Base-by-base conservation (phyloP, 2,888 invertebrate genomes). In the Ichneumon xanthorius region DNA sequence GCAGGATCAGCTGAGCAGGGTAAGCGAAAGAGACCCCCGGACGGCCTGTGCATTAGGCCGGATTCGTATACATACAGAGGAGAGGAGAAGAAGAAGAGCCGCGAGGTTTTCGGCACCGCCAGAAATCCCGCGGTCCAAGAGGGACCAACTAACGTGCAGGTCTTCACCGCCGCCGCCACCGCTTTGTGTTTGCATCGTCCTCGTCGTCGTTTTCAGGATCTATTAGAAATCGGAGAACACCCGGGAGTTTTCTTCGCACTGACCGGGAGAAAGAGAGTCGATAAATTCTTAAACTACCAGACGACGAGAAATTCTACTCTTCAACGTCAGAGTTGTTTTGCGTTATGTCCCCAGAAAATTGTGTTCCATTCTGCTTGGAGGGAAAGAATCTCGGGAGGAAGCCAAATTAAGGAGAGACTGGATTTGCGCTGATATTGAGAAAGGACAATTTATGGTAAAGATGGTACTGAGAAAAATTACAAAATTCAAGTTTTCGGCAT, bases 151-250 rank as follows among this genome's bases (percentile, higher is more conserved):
- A 67, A 67, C 67, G 50, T 40, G 11, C 50, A 76, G 76, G 50
- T 33, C 53, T 30, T 30, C 75, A n/a, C 22, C 37, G 50, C 65
- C 40, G 30, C 30, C 65, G 30, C 30, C 65, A 9, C 65, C 9
- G 40, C 40, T 19, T 67, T 67, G 63, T 63, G 48, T 14, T 72
- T n/a, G 53, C 73, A 37, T 81, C 67, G 58, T 78, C 16, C 16
- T 75, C 53, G 67, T 76, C 19, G 72, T 71, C 76, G 75, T 82
- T 85, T 75, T 82, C 67, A 73, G 72, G 53, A 72, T 76, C 79
- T 76, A 82, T 85, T 85, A 82, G 82, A 85, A 82, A 85, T 85
- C 58, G 67, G 67, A 85, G 85, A 85, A 82, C 82, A 77, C 85
- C 55, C 68, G 82, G 82, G 85, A 85, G 76, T 85, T 14, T 45